Conservation (phyloP, 2,113 vertebrate genomes). For the Neotragus moschatus region DNA sequence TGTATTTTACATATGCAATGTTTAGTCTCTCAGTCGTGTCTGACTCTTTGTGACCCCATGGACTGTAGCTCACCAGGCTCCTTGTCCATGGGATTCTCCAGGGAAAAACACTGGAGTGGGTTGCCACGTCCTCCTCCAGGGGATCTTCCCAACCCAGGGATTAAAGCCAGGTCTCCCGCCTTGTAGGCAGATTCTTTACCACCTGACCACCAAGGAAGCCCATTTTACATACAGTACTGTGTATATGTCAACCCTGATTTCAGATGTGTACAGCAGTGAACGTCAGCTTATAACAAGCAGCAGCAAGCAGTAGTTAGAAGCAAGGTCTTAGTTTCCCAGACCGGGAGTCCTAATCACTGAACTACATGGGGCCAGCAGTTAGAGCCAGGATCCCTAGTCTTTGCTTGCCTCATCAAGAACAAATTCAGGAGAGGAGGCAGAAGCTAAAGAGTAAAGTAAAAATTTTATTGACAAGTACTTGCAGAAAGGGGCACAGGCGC, state of each 20-base stretch:
- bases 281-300: background rate
- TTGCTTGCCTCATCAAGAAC: background rate
- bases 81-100: background rate
- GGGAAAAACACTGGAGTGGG: background rate
- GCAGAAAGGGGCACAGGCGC: background rate
- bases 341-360: background rate
- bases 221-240: background rate
- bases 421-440: background rate
- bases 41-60: background rate
- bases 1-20: background rate
- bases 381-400: background rate
- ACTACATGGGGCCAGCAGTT: background rate
- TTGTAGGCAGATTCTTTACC: background rate
- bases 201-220: background rate
- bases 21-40: background rate
- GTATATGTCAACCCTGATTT: background rate
- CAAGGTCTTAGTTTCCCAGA: background rate
- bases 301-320: background rate
- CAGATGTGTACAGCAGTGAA: background rate
- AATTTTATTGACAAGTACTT: background rate
- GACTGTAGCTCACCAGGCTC: background rate
- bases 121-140: background rate
- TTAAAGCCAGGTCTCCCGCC: background rate
- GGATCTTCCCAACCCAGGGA: background rate
- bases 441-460: background rate